Conservation (phyloP, 2,113 vertebrate species). For the Sclerurus mexicanus region DNA sequence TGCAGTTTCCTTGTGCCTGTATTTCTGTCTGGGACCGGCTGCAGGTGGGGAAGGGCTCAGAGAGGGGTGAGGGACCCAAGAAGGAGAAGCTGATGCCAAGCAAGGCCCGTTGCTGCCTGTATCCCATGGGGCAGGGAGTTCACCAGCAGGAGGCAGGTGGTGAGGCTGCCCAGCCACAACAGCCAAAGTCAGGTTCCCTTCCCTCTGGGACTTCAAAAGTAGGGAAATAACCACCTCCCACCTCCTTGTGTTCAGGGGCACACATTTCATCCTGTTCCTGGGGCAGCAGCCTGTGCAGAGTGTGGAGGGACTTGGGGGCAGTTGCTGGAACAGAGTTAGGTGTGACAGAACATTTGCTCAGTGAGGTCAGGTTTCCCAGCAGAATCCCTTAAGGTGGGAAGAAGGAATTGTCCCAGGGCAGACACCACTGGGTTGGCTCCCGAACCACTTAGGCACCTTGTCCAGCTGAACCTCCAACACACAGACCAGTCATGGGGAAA, state of each 20-base stretch:
- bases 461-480: background rate
- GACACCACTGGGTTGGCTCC: accelerated
- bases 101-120: background rate
- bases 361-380: background rate
- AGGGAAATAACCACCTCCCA: background rate
- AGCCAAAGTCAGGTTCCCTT: background rate
- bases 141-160: background rate
- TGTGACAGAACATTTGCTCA: background rate
- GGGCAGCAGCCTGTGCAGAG: background rate
- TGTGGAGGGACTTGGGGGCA: background rate
- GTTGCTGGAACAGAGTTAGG: background rate
- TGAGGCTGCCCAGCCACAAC: background rate
- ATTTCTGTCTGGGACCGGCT: background rate
- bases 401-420: accelerated
- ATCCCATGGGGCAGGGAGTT: background rate
- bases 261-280: accelerated
- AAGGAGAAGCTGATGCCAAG: background rate
- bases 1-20: background rate
- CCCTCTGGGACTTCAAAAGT: background rate
- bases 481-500: background rate
- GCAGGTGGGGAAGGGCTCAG: background rate
- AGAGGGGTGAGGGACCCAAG: background rate
- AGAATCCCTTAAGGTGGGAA: background rate
- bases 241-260: background rate
- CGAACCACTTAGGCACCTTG: background rate